Percentiles rank a stretch among this genome's conserved stretches.
These are phyloP conservation scores for Heliconius nattereri DNA, from an alignment of 1,140 invertebrate genomes.

Conservation along the genomic window DNA sequence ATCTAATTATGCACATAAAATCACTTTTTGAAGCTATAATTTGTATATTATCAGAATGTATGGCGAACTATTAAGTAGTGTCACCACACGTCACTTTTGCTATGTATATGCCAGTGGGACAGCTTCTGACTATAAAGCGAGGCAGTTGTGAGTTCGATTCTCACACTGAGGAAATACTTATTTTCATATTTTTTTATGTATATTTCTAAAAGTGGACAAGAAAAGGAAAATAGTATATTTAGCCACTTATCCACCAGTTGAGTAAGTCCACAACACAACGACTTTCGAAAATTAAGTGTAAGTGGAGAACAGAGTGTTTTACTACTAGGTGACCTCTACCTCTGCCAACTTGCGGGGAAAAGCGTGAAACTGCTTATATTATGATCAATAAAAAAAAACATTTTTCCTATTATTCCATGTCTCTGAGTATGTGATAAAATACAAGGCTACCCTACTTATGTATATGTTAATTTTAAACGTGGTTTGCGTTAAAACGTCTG, in stretches of 20 bases:
- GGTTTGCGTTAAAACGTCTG: constrained; percentile 4
- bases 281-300: too few relatives aligned
- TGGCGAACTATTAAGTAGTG: background rate
- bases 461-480: background rate
- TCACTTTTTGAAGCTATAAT: background rate
- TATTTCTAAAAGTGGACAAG: too few relatives aligned
- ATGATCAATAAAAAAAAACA: too few relatives aligned
- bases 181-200: too few relatives aligned
- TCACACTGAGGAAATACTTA: background rate
- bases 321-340: too few relatives aligned
- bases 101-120: background rate
- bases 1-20: constrained; percentile 9
- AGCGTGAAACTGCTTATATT: too few relatives aligned
- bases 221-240: too few relatives aligned
- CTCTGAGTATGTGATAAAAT: background rate
- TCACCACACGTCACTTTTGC: background rate
- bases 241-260: too few relatives aligned
- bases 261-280: too few relatives aligned
- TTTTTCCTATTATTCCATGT: too few relatives aligned
- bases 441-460: background rate
- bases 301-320: too few relatives aligned
- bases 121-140: background rate
- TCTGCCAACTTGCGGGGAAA: too few relatives aligned
- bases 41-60: background rate
- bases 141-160: background rate